Evolutionary conservation across 2,113 vertebrate genomes (phyloP).

Genomic region (Plectropomus leopardus): DNA sequence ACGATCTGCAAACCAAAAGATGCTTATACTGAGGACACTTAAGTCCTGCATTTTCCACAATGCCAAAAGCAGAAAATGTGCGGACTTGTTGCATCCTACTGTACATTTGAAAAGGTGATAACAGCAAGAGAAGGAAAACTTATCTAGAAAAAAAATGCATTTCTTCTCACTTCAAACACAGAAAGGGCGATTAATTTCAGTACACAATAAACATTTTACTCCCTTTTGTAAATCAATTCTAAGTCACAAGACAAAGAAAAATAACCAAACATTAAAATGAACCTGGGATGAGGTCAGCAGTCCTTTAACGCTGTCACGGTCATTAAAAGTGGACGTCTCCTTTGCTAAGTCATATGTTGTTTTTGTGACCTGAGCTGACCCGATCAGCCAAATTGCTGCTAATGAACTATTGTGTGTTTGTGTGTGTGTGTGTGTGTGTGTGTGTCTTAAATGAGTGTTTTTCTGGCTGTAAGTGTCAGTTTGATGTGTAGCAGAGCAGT

Average conservation of each 20-base stretch:
- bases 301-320: background rate
- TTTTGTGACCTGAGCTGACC: conserved; percentile 17
- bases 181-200: too few species aligned
- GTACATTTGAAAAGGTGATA: background rate
- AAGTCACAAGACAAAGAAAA: background rate
- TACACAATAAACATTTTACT: background rate
- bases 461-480: background rate
- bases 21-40: too few species aligned
- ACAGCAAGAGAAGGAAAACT: background rate
- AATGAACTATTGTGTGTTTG: conserved; percentile 15
- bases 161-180: too few species aligned
- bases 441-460: background rate
- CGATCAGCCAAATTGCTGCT: conserved; percentile 20
- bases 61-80: background rate
- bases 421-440: background rate
- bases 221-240: background rate
- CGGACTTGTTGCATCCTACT: background rate
- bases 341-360: conserved; percentile 1
- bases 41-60: background rate
- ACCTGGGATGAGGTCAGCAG: background rate
- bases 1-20: too few species aligned
- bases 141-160: too few species aligned
- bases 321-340: background rate
- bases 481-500: conserved; percentile 2
- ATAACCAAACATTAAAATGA: background rate